Evolutionary conservation across 30 jellyfish, hydroid and myxozoan species (phyloP), one percentile per base, ranked within the genome.

Genomic region (Pelagia noctiluca): DNA sequence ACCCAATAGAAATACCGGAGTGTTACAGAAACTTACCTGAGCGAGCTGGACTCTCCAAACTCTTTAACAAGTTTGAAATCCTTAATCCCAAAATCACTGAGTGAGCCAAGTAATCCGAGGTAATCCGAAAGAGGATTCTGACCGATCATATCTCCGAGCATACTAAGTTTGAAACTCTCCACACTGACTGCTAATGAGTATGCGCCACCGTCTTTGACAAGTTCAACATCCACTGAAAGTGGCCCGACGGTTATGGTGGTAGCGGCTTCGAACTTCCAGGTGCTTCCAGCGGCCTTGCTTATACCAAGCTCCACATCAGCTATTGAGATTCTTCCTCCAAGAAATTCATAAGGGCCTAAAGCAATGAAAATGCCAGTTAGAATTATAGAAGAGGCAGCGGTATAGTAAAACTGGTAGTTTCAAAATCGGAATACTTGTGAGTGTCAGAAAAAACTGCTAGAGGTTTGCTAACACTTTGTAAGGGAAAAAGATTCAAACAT

Each of bases 11-110:
- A n/a, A n/a, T n/a, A n/a, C n/a, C n/a, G n/a, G n/a, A n/a, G n/a
- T n/a, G n/a, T n/a, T n/a, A n/a, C n/a, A n/a, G n/a, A n/a, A n/a
- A n/a, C n/a, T n/a, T n/a, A 82, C 92, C 92, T 82, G 24, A 82
- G 63, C 0, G 85, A 57, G 11, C 63, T 75, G 64, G 52, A 49
- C 34, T 82, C 92, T 23, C 89, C 96, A 76, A 86, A 74, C 33
- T 76, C 63, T 28, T 76, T 76, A 26, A 64, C 75, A 0, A 86
- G 76, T 35, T 75, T 76, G 78, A 86, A 86, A 49, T 86, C 96
- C 32, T 86, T 76, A 35, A 86, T 86, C 1, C 96, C 96, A 38
- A 86, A 86, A 60, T 80, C 86, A 22, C 78, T 71, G 5, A 86
- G 50, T 0, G 80, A 32, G 22, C 96, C 96, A 35, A 86, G 81